These are phyloP conservation scores for Arnoldichthys spilopterus DNA, from an alignment of 2,797 vertebrate genomes.

Conservation along the genomic window DNA sequence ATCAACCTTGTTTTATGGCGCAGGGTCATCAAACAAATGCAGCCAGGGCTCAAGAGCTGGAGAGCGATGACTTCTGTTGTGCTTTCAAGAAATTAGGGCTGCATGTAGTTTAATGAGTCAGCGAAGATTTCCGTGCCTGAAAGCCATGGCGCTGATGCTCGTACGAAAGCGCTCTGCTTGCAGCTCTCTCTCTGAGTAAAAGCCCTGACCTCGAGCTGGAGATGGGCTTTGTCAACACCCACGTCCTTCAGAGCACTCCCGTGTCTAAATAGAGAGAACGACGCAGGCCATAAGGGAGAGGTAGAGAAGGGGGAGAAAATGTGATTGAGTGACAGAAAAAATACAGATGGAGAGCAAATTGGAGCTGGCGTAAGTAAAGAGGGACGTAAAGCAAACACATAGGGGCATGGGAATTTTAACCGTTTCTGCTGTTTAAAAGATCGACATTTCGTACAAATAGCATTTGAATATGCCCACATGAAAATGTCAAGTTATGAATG, in stretches of 20 bases:
- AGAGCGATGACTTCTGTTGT: slow-evolving; percentile 36
- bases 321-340: not conserved
- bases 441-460: not conserved
- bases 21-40: slow-evolving; percentile 28
- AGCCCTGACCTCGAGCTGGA: slow-evolving; percentile 45
- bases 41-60: not conserved
- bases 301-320: not conserved
- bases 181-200: slow-evolving; percentile 38
- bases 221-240: slow-evolving; percentile 45
- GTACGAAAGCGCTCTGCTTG: slow-evolving; percentile 33
- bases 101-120: slow-evolving; percentile 42
- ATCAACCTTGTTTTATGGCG: slow-evolving; percentile 32
- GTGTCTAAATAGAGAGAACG: slow-evolving; percentile 12
- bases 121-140: slow-evolving; percentile 7
- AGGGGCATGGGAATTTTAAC: not conserved
- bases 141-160: slow-evolving; percentile 33
- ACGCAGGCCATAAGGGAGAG: not conserved
- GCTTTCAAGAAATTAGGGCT: slow-evolving; percentile 52
- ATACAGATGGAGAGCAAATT: not conserved
- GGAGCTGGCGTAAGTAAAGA: not conserved
- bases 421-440: not conserved
- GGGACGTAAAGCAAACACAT: not conserved
- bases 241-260: slow-evolving; percentile 31
- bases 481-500: not conserved
- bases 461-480: not conserved